phyloP scores from a whole-genome alignment of 2,113 vertebrate species.

The Cairina moschata region DNA sequence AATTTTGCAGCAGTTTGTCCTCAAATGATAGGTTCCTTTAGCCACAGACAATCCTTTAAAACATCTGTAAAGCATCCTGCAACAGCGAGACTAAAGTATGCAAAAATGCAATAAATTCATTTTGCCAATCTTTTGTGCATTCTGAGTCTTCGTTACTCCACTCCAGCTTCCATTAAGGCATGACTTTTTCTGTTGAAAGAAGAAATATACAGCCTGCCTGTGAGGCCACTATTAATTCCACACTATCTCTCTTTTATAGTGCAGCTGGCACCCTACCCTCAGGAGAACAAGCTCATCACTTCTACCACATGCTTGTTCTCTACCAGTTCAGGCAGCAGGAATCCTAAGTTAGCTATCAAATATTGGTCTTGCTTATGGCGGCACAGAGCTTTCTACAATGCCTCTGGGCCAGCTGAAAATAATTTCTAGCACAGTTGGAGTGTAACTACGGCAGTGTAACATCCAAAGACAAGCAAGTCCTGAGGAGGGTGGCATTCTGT shows the following conservation, averaged over 20 bases:
- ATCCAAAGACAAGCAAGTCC: conserved; percentile 44
- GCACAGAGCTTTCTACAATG: conserved; percentile 29
- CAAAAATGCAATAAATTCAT: conserved; percentile 8
- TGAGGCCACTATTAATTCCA: conserved; percentile 74
- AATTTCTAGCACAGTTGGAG: conserved; percentile 64
- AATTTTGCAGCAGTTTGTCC: not conserved
- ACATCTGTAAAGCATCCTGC: not conserved
- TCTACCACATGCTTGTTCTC: conserved; percentile 70
- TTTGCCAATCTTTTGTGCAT: conserved; percentile 13
- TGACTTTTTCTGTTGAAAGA: conserved; percentile 48
- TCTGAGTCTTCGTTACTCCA: not conserved
- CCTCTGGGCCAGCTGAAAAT: conserved; percentile 67
- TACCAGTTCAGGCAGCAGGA: conserved; percentile 68
- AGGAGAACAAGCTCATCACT: conserved; percentile 69
- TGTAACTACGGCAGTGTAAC: conserved; percentile 53
- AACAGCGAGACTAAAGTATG: not conserved
- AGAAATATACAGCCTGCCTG: conserved; percentile 56
- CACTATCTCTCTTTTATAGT: conserved; percentile 66
- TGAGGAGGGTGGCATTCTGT: conserved; percentile 14
- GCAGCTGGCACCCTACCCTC: conserved; percentile 73
- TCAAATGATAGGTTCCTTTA: not conserved
- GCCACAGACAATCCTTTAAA: not conserved
- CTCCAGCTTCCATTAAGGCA: conserved; percentile 41
- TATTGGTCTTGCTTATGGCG: conserved; percentile 58
- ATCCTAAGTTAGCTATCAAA: conserved; percentile 65